Percentiles rank a stretch among this genome's conserved stretches.
Conservation (phyloP, 1,140 invertebrate genomes). For the Zaprionus ornatus region DNA sequence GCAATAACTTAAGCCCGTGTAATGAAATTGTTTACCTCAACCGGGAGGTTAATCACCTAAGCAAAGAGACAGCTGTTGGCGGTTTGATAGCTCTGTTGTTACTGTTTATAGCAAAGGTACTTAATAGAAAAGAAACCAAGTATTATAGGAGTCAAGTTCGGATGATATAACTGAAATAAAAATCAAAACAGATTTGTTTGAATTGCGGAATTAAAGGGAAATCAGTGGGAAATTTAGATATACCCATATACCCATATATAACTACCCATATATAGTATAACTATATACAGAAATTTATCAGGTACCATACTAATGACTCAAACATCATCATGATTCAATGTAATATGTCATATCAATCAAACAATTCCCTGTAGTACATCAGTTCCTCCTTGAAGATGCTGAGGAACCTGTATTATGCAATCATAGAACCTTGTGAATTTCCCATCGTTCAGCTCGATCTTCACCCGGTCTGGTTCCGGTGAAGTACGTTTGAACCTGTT, state of each 20-base stretch:
- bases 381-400: not conserved
- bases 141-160: no score
- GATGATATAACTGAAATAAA: no score
- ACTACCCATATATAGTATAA: no score
- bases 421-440: not conserved
- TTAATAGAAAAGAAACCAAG: no score
- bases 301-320: no score
- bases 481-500: slow-evolving; percentile 43
- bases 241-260: no score
- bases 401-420: slow-evolving; percentile 1
- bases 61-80: not conserved
- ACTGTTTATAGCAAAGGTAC: no score
- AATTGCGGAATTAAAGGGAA: no score
- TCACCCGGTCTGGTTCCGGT: slow-evolving; percentile 1
- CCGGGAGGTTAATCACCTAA: not conserved
- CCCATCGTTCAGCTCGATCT: not conserved
- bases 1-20: not conserved
- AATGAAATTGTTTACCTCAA: not conserved
- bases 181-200: no score
- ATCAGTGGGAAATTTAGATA: no score
- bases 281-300: no score
- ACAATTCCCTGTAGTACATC: not conserved
- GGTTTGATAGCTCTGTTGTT: not conserved
- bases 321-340: no score
- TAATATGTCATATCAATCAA: not conserved